Evolutionary conservation across 2,113 vertebrate species (phyloP), one percentile per base, ranked within the genome.

Genomic region (Rhynchopsitta pachyrhyncha): DNA sequence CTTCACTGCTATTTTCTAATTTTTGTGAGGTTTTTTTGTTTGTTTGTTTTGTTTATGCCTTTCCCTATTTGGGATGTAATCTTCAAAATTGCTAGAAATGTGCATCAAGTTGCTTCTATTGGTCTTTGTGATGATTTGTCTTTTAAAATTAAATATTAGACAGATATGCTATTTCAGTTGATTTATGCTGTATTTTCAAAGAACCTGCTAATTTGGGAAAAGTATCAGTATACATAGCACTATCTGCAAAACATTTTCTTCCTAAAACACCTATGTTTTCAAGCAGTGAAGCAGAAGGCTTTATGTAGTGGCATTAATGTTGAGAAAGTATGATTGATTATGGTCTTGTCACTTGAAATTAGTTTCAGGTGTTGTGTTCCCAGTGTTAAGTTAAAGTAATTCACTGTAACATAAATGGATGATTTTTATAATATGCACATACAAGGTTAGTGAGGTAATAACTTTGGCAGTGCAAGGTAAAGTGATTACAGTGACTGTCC

Each of bases 321-420:
- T 87, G 91, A 95, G 94, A 92, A 97, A 96, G 94, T 91, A 96
- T 97, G 98, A 98, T 98, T 98, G 98, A 98, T 97, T 97, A 97
- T 92, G 87, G 88, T 69, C 92, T 96, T 97, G 95, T 97, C 96
- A 90, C 94, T 97, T 98, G 94, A 96, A 95, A 98, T 98, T 97
- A 85, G 95, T 93, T 97, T 97, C 97, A 97, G 96, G 96, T 97
- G 88, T 82, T 95, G 59, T 90, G 78, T 97, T 98, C 92, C 87
- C 86, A 91, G 77, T 94, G 95, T 98, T 97, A 96, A 95, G 84
- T 74, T 91, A 70, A 57, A 96, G 95, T 98, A 96, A 97, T 97
- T 98, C 89, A 78, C 96, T 97, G 82, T 96, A 97, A 97, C 92
- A 94, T 96, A 97, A 97, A 97, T 97, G 94, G 93, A 95, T 98